Conservation (phyloP, 1,140 invertebrate species). For the Platyscapa corneri region DNA sequence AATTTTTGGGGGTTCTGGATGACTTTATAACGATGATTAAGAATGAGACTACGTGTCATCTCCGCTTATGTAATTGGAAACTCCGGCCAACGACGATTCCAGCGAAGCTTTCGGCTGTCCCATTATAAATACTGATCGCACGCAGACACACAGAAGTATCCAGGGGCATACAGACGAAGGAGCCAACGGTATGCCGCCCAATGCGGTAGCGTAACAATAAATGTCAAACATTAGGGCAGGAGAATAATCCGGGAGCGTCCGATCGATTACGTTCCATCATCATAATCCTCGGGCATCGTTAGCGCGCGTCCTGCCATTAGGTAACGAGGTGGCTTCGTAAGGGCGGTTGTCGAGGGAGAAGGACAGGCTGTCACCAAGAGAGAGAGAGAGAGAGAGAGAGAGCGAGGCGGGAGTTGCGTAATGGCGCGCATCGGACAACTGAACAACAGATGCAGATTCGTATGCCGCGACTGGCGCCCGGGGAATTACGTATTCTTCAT, state of each 20-base stretch:
- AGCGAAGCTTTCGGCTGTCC: background rate
- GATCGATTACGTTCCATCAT: constrained; percentile 20
- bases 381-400: background rate
- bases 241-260: background rate
- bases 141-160: background rate
- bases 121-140: background rate
- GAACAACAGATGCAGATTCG: background rate
- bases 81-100: background rate
- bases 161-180: background rate
- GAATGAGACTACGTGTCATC: background rate
- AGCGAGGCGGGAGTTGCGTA: too few species aligned
- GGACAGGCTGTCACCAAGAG: background rate
- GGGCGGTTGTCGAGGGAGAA: too few species aligned
- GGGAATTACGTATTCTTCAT: constrained; percentile 40
- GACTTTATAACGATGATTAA: background rate
- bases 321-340: too few species aligned
- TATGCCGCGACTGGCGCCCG: constrained; percentile 17
- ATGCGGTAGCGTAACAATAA: background rate
- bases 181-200: background rate
- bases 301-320: background rate
- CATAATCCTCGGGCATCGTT: constrained; percentile 3
- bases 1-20: background rate
- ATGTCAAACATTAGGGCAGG: constrained; percentile 3
- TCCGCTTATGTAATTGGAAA: background rate
- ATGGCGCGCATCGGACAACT: background rate